Base-by-base conservation (phyloP, 2,113 vertebrate genomes). In the Seriola rivoliana region DNA sequence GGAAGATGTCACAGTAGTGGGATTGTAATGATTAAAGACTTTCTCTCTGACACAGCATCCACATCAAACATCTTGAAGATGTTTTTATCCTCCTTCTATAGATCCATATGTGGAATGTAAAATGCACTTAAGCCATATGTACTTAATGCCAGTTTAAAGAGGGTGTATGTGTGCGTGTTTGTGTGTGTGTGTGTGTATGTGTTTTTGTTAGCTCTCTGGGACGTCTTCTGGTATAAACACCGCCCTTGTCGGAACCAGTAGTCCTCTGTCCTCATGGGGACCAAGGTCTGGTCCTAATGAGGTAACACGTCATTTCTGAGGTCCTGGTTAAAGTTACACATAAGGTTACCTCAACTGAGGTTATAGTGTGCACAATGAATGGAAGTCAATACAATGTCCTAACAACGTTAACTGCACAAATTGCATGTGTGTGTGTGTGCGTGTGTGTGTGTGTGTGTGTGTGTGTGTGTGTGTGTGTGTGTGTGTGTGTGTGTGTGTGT, bases 91-190 rank as follows among this genome's bases (percentile, higher is more conserved):
- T 72, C 21, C 0, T 4, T 78, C 66, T 38, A 50, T 70, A 71
- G 5, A 75, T 85, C 71, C 85, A 81, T 84, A 75, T 85, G 84
- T 79, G 75, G 76, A 82, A 80, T 57, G 65, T 44, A 62, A 34
- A 66, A 63, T 54, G 36, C 17, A 59, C 46, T 64, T 55, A 70
- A 80, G 83, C 85, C 77, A 81, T 62, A 29, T 87, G 84, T 34
- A 54, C 54, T 54, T 46, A 74, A 82, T 54, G 57, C n/a, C 36
- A 54, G 38, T 1, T 64, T 60, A 65, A 73, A 77, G 63, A 50
- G 14, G n/a, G 16, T 32, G 9, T 34, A 38, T 40, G 14, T 80
- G 64, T 67, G 50, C 58, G 62, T 64, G 42, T 71, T 82, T 73
- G 68, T 78, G 81, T 85, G 64, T 67, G 66, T 42, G 40, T 42